Base-by-base conservation (phyloP, 1,140 invertebrate species). In the Solenopsis invicta region DNA sequence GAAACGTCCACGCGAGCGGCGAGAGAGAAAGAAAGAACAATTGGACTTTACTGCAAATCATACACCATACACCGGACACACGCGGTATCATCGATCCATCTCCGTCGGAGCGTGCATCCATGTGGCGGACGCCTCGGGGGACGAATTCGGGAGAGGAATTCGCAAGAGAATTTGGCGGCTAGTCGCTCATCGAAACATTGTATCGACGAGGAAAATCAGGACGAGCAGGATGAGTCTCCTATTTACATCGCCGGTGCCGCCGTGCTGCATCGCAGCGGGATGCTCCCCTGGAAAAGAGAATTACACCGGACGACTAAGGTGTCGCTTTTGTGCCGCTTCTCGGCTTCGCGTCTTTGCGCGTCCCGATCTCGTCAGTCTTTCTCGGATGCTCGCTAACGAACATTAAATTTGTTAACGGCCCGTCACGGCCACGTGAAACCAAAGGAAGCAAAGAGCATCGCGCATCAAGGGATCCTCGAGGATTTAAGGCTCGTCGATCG, bases 231-330 rank as follows among this genome's bases (percentile, higher is more conserved):
- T 72, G 13, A 87, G 81, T 61, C 88, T 89, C 37, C 81, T 86
- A 84, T 91, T 88, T 61, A 95, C 96, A 54, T 96, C 93, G 87
- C 95, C 89, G 29, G 89, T 91, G 13, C 90, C 96, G 91, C 96
- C 97, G 12, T 97, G 97, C 93, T 97, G 97, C 97, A 97, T 97
- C 62, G 97, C 97, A 21, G 97, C 97, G 69, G 97, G 97, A 95
- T 97, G 97, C 93, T 97, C 97, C 74, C 97, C 97, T 97, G 95
- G 62, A 95, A 96, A 69, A 84, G 56, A 86, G 37, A 87, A 84
- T 84, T 74, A 84, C 12, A 24, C 5, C 24, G 29, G 54, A 61
- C 67, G 80, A 61, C 54, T 84, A 50, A 75, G 54, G 37, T 45
- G 69, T 75, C 69, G 54, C 24, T 72, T 71, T 56, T 81, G 41